A percentile compares a stretch with the other conserved stretches of the same genome.
Conservation (phyloP, 2,888 invertebrate genomes). For the Dasypolia templi region DNA sequence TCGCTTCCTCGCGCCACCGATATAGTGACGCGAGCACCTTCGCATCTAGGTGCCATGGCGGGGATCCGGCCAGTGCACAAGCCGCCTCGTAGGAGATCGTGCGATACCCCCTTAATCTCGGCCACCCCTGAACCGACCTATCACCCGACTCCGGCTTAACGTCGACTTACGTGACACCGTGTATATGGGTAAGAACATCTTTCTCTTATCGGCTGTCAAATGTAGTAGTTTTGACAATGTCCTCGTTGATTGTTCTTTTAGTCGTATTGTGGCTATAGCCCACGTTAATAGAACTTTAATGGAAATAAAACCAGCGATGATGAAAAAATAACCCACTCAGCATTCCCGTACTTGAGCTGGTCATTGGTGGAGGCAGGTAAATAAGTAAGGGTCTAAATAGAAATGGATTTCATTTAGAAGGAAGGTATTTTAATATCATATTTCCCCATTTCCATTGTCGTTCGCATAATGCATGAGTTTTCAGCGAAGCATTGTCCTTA, state of each 20-base stretch:
- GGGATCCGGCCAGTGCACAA: too few species aligned
- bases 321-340: slow-evolving; percentile 17
- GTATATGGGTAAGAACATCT: too few species aligned
- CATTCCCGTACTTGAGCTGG: slow-evolving; percentile 14
- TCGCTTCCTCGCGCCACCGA: too few species aligned
- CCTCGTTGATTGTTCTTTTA: background rate
- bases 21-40: too few species aligned
- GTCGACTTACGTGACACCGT: too few species aligned
- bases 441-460: slow-evolving; percentile 68
- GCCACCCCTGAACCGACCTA: too few species aligned
- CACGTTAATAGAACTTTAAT: too few species aligned
- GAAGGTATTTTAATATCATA: slow-evolving; percentile 64
- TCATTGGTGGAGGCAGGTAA: slow-evolving; percentile 17
- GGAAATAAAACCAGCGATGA: background rate
- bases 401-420: slow-evolving; percentile 21
- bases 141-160: too few species aligned
- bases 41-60: too few species aligned
- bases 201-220: too few species aligned
- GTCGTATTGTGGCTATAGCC: background rate
- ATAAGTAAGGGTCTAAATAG: background rate
- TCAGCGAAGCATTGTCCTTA: slow-evolving; percentile 70
- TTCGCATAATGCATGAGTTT: slow-evolving; percentile 71
- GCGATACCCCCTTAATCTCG: too few species aligned
- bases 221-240: background rate
- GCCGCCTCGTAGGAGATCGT: too few species aligned